Percentiles rank a stretch among this genome's conserved stretches.
Conservation (phyloP, 30 jellyfish, hydroid and myxozoan species). For the Aurelia sp. region DNA sequence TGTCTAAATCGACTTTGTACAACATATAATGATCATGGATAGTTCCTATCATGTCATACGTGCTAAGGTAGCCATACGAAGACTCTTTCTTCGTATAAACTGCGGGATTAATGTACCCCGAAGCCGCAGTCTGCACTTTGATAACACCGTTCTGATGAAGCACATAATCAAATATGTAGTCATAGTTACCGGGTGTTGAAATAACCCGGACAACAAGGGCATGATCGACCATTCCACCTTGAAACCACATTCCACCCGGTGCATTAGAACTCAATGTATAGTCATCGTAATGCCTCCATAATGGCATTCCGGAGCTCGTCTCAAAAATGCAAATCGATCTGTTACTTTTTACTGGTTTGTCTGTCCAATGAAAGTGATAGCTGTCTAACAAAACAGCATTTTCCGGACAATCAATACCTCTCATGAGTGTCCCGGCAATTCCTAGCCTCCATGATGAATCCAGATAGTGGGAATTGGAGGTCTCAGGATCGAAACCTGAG, state of each 20-base stretch:
- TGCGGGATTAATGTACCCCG: conserved; percentile 68
- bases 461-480: conserved; percentile 46
- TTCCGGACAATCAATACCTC: conserved; percentile 68
- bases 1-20: conserved; percentile 76
- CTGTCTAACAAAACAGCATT: conserved; percentile 49
- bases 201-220: conserved; percentile 58
- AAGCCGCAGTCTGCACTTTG: conserved; percentile 57
- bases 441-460: conserved; percentile 64
- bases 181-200: conserved; percentile 69
- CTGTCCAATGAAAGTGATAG: conserved; percentile 3
- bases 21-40: conserved; percentile 74
- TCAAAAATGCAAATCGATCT: conserved; percentile 70
- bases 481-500: conserved; percentile 52
- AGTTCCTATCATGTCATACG: conserved; percentile 43
- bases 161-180: conserved; percentile 53
- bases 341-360: conserved; percentile 47
- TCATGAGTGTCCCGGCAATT: conserved; percentile 24
- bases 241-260: conserved; percentile 26
- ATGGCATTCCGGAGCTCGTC: conserved; percentile 52
- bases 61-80: conserved; percentile 52
- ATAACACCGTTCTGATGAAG: conserved; percentile 66
- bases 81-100: conserved; percentile 20
- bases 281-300: conserved; percentile 72
- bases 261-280: background rate
- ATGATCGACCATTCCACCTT: conserved; percentile 65